Evolutionary conservation across 64 coral and sea anemone genomes (phyloP), one percentile per base, ranked within the genome.

Genomic region (Stichodactyla mertensii): DNA sequence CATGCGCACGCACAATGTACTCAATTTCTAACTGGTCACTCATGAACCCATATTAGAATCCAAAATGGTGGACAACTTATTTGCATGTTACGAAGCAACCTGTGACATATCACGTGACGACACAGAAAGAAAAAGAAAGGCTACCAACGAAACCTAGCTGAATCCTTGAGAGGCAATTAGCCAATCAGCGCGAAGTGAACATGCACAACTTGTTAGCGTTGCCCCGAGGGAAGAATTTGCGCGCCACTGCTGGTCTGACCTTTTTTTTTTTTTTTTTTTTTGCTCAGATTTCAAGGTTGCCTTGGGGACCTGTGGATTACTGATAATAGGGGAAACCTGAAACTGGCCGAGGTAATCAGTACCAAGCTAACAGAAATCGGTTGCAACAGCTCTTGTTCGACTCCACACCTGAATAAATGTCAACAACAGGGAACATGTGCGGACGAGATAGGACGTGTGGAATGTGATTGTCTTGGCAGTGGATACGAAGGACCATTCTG

Each of bases 381-480:
- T 8, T 85, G 83, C 60, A 61, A 64, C 18, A 85, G 57, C 31
- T 36, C 84, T 36, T 91, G 89, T 23, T 67, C 77, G 20, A 36
- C 20, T 10, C 23, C 77, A 10, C 20, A 87, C 22, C 22, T 60
- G 15, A 80, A 86, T 51, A 82, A 54, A 70, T 91, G 89, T 71
- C 57, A 70, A 82, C 26, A 91, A 22, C 16, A 69, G 6, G 89
- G 84, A 28, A 52, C 22, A 10, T 91, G 89, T 22, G 71, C 83
- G 27, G 89, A 86, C 45, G 70, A 79, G 77, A 79, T 91, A 9
- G 84, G 57, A 69, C 58, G 19, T 15, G 52, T 78, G 71, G 77
- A 80, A 51, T 91, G 89, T 24, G 77, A 86, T 64, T 91, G 89
- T 87, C 11, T 78, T 52, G 59, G 57, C 55, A 87, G 69, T 86